Conservation (phyloP, 2,888 invertebrate genomes). For the Metallyticus violacea region DNA sequence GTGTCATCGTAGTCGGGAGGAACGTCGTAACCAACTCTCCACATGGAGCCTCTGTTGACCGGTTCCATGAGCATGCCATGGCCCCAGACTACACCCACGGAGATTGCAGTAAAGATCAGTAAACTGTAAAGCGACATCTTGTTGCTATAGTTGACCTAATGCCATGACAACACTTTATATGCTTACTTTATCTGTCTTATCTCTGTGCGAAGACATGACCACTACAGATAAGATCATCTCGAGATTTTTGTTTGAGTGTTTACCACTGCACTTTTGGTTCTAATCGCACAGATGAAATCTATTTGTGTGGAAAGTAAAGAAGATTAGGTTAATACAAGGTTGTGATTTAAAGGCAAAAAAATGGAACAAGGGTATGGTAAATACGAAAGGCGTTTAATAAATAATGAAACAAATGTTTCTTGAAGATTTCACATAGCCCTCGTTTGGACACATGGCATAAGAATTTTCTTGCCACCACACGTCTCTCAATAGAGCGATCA, state of each 20-base stretch:
- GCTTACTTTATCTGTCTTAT: not conserved
- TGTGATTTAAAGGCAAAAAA: no score
- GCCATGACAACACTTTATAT: not conserved
- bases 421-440: no score
- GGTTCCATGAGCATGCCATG: conserved; percentile 39
- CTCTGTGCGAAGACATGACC: not conserved
- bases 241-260: not conserved
- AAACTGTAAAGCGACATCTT: not conserved
- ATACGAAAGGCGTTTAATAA: no score
- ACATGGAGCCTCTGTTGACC: conserved; percentile 38
- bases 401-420: no score
- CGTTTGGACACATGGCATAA: no score
- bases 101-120: not conserved
- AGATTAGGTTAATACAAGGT: no score
- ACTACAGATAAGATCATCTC: not conserved
- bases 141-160: not conserved
- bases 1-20: conserved; percentile 38
- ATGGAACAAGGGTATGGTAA: no score
- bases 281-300: not conserved
- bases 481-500: no score
- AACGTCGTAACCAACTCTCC: conserved; percentile 36
- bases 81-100: conserved; percentile 21
- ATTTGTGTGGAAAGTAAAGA: no score
- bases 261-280: not conserved
- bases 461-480: no score